phyloP scores from a whole-genome alignment of 2,888 invertebrate species.

The Glyphotaelius pellucidus region DNA sequence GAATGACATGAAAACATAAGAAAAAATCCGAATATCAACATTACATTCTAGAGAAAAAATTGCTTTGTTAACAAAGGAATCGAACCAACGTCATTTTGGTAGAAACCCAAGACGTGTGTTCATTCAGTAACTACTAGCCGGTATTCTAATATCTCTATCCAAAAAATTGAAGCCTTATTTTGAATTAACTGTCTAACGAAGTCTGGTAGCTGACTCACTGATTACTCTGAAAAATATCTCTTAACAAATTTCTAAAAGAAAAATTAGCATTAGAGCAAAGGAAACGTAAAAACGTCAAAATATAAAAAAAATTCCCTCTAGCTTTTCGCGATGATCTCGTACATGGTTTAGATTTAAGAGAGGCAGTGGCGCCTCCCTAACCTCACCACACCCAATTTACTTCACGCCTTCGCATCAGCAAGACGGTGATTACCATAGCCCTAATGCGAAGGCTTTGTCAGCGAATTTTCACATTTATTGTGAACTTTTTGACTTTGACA shows the following conservation, averaged over 20 bases:
- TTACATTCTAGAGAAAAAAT: too few species aligned
- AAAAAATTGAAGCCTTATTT: not conserved
- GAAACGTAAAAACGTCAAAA: not conserved
- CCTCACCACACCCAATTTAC: slow-evolving; percentile 18
- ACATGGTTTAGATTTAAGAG: not conserved
- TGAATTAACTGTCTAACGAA: not conserved
- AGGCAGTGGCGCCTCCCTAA: not conserved
- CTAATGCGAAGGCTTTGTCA: not conserved
- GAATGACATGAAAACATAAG: too few species aligned
- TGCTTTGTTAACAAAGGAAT: too few species aligned
- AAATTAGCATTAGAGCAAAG: not conserved
- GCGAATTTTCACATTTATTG: not conserved
- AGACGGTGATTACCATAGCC: slow-evolving; percentile 11
- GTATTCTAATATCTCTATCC: not conserved
- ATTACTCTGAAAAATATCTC: not conserved
- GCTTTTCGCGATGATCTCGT: not conserved
- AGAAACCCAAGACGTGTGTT: too few species aligned
- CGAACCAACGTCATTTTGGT: too few species aligned
- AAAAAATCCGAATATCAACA: too few species aligned
- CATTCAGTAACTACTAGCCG: too few species aligned
- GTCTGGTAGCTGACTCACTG: not conserved
- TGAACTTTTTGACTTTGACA: slow-evolving; percentile 10
- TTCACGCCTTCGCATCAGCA: slow-evolving; percentile 32
- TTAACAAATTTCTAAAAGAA: not conserved
- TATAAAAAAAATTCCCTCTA: not conserved